These are phyloP conservation scores for Scaptomyza graminum DNA, from an alignment of 1,140 invertebrate genomes.

Conservation along the genomic window DNA sequence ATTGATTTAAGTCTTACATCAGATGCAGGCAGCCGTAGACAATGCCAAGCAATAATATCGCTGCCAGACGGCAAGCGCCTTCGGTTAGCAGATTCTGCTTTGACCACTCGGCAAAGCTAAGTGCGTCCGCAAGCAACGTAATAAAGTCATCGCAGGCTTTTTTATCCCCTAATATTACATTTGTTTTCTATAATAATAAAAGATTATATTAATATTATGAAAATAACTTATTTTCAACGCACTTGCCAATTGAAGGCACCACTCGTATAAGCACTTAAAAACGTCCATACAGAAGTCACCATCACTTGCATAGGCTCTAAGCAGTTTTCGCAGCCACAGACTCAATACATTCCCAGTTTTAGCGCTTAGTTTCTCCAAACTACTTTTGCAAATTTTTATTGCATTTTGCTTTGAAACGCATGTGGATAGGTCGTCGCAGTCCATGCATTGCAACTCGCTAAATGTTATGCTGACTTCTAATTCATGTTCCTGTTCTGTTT, in stretches of 20 bases:
- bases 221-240: too few species aligned
- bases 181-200: constrained; percentile 9
- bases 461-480: constrained; percentile 23
- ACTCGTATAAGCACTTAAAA: constrained; percentile 44
- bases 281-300: constrained; percentile 19
- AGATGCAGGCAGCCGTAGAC: constrained; percentile 23
- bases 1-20: constrained; percentile 5
- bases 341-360: constrained; percentile 38
- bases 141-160: constrained; percentile 10
- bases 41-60: constrained; percentile 43
- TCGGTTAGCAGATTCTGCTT: constrained; percentile 10
- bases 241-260: constrained; percentile 44
- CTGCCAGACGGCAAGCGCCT: constrained; percentile 17
- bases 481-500: not conserved
- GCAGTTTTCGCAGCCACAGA: constrained; percentile 59
- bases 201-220: not conserved
- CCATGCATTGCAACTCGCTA: constrained; percentile 42
- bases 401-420: constrained; percentile 43
- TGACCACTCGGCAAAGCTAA: constrained; percentile 18
- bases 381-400: constrained; percentile 37
- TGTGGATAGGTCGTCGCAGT: constrained; percentile 35
- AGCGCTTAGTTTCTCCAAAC: constrained; percentile 15
- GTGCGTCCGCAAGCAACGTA: constrained; percentile 23
- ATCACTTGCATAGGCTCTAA: constrained; percentile 46
- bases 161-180: not conserved